Evolutionary conservation across 2,888 invertebrate genomes (phyloP), one percentile per base, ranked within the genome.

Genomic region (Parascotia fuliginaria): DNA sequence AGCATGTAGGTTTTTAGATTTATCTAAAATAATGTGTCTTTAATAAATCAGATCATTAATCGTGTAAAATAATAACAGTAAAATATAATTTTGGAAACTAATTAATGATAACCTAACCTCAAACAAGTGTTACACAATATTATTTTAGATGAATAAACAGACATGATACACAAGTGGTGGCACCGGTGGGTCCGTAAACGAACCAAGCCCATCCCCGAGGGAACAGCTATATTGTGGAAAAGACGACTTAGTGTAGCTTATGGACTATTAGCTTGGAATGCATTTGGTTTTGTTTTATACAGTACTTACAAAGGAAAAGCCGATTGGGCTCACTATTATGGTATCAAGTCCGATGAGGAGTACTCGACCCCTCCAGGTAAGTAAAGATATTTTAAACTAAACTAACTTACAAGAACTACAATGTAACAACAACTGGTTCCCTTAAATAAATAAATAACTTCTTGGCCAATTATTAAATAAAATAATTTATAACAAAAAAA

Each of bases 261-360:
- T 72, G 94, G 93, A 27, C 45, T 96, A 33, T n/a, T 94, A 6
- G 94, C 95, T 9, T 96, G 96, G 96, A 94, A 96, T 81, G 95
- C 95, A 0, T 94, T 95, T 74, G 96, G 95, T 7, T 67, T 94
- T 12, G 93, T 95, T 2, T 60, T 91, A 13, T 95, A 94, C 65
- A 92, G 89, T 81, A 75, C 91, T 9, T 94, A 89, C 57, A 73
- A 87, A 57, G 95, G 95, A 1, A 95, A 94, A 72, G 89, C 81
- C 3, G 95, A 95, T 76, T 95, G 95, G 95, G 95, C 95, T 0
- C 88, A 93, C 65, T 93, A 93, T 63, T 93, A 95, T 72, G 95
- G 95, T 3, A 79, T 93, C 3, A 95, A 95, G 79, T 78, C 92
- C 5, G 94, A 95, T 37, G 94, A 94, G 54, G 95, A 95, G 58